These are phyloP conservation scores for Meloidogyne hapla DNA, from an alignment of 1,140 invertebrate species.

Conservation along the genomic window DNA sequence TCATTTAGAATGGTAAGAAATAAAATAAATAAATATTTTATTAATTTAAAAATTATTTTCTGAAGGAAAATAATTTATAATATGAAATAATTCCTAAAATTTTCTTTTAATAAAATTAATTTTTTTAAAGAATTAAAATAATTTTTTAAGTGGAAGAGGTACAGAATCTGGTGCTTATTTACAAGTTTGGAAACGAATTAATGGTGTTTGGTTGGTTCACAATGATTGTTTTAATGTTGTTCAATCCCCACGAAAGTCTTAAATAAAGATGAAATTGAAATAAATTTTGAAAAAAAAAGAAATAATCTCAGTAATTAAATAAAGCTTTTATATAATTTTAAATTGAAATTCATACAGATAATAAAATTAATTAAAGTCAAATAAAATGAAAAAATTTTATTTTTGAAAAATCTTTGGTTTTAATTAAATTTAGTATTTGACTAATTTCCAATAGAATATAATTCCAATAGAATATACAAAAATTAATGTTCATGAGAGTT, in stretches of 20 bases:
- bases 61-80: too few species aligned
- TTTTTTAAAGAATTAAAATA: neutral
- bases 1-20: conserved; percentile 48
- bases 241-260: conserved; percentile 26
- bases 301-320: neutral
- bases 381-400: too few species aligned
- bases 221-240: conserved; percentile 63
- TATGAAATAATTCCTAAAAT: too few species aligned
- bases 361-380: too few species aligned
- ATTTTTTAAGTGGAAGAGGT: conserved; percentile 35
- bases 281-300: neutral
- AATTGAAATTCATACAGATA: neutral
- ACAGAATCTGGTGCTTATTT: conserved; percentile 61
- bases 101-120: conserved; percentile 15
- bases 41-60: too few species aligned
- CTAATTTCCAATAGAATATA: too few species aligned
- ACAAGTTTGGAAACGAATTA: conserved; percentile 63
- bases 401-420: too few species aligned
- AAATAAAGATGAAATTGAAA: neutral
- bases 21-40: too few species aligned
- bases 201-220: conserved; percentile 62
- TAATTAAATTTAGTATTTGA: too few species aligned
- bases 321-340: neutral
- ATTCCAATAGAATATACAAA: too few species aligned
- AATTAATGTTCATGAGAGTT: too few species aligned